A percentile compares a stretch with the other conserved stretches of the same genome.
Conservation (phyloP, 2,797 vertebrate genomes). For the Geotrypetes seraphini region DNA sequence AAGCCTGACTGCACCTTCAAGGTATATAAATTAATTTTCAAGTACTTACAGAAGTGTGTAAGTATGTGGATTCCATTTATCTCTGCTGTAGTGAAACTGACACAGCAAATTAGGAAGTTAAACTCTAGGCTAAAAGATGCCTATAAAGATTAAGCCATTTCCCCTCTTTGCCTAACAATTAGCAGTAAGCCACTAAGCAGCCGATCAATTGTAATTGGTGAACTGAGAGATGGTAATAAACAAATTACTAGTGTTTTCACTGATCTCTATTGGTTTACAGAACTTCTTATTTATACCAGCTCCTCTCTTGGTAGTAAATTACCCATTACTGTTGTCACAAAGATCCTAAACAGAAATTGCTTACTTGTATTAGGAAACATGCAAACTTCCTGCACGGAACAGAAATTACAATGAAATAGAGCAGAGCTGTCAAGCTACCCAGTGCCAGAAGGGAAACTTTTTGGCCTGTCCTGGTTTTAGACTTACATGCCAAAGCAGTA, state of each 20-base stretch:
- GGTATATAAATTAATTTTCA: constrained; percentile 32
- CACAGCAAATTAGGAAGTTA: constrained; percentile 33
- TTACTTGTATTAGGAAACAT: constrained; percentile 23
- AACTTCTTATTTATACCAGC: constrained; percentile 42
- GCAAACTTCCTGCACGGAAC: constrained; percentile 6
- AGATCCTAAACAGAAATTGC: constrained; percentile 37
- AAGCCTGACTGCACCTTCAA: constrained; percentile 10
- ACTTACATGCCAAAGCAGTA: constrained; percentile 11
- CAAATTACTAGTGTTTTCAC: constrained; percentile 47
- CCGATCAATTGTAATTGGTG: constrained; percentile 46
- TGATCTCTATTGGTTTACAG: constrained; percentile 42
- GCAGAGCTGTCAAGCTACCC: too few relatives aligned
- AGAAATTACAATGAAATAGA: constrained; percentile 25
- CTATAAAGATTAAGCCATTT: constrained; percentile 44
- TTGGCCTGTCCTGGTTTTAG: neutral
- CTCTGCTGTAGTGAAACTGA: constrained; percentile 24
- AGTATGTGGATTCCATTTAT: constrained; percentile 20
- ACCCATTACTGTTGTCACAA: constrained; percentile 38
- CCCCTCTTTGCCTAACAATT: constrained; percentile 40
- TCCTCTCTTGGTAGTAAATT: constrained; percentile 42
- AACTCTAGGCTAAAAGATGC: constrained; percentile 32
- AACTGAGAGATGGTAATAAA: constrained; percentile 46
- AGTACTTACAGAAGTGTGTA: constrained; percentile 23
- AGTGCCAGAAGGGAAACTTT: too few relatives aligned
- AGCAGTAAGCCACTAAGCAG: constrained; percentile 31